A percentile compares a stretch with the other conserved stretches of the same genome.
phyloP scores from a whole-genome alignment of 2,797 vertebrate species.

The Tinamus major region DNA sequence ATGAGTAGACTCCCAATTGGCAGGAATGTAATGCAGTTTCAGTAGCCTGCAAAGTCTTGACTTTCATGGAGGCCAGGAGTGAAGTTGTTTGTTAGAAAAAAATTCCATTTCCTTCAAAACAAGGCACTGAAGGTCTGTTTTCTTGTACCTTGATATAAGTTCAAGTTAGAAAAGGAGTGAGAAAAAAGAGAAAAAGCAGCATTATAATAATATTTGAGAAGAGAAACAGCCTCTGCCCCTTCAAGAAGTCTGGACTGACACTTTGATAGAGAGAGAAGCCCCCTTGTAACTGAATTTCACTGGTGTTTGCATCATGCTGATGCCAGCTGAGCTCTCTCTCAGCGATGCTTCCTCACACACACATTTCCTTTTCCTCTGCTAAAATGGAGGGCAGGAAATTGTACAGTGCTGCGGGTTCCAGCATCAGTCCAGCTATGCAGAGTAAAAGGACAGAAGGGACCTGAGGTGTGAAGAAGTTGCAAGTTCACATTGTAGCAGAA shows the following conservation, averaged over 20 bases:
- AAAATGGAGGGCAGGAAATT: background rate
- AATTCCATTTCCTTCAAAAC: background rate
- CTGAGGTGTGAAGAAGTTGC: background rate
- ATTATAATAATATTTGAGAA: background rate
- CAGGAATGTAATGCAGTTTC: background rate
- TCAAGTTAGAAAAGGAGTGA: background rate
- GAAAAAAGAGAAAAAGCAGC: background rate
- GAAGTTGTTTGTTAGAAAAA: background rate
- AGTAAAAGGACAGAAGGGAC: background rate
- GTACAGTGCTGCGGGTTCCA: background rate
- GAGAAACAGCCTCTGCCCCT: background rate
- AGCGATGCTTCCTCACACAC: background rate
- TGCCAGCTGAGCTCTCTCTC: background rate
- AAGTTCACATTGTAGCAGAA: background rate
- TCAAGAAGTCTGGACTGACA: background rate
- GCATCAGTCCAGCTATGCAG: background rate
- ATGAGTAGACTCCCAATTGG: rapidly evolving
- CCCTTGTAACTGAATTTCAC: background rate
- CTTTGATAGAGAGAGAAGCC: background rate
- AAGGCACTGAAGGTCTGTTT: background rate
- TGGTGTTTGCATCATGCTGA: rapidly evolving
- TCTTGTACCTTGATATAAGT: background rate
- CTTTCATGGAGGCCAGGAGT: background rate
- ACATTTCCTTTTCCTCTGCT: background rate
- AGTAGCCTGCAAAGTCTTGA: background rate